These are phyloP conservation scores for Anabas testudineus DNA, from an alignment of 2,797 vertebrate species.

Conservation along the genomic window DNA sequence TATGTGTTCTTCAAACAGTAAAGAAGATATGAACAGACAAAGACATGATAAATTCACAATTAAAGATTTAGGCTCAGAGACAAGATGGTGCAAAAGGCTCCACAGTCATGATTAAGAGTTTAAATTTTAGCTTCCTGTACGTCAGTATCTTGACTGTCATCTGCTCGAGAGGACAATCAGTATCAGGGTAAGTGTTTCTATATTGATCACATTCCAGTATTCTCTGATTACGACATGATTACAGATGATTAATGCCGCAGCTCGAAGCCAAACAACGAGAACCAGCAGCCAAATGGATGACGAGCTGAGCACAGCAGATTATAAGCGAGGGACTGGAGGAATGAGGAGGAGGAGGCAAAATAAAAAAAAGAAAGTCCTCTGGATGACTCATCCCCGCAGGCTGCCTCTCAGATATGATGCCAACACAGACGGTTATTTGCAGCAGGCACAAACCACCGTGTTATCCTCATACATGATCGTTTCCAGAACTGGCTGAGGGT, in stretches of 20 bases:
- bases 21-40: no score
- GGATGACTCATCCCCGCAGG: conserved; percentile 74
- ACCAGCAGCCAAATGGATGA: conserved; percentile 5
- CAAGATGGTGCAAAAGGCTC: background rate
- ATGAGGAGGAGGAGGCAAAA: conserved; percentile 19
- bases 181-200: background rate
- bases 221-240: conserved; percentile 25
- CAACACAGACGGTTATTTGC: conserved; percentile 60
- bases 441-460: conserved; percentile 35
- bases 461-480: conserved; percentile 20
- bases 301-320: conserved; percentile 59
- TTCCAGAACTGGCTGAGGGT: conserved; percentile 12
- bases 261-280: conserved; percentile 12
- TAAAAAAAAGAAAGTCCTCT: conserved; percentile 36
- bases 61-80: background rate
- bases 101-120: background rate
- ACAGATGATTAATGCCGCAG: conserved; percentile 19
- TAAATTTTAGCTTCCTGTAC: background rate
- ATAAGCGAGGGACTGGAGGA: conserved; percentile 33
- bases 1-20: no score
- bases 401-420: conserved; percentile 62
- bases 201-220: conserved; percentile 1
- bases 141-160: background rate
- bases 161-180: conserved; percentile 4
- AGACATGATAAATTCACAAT: no score